These are phyloP conservation scores for Gobionotothen gibberifrons DNA, from an alignment of 2,797 vertebrate species.

Conservation along the genomic window DNA sequence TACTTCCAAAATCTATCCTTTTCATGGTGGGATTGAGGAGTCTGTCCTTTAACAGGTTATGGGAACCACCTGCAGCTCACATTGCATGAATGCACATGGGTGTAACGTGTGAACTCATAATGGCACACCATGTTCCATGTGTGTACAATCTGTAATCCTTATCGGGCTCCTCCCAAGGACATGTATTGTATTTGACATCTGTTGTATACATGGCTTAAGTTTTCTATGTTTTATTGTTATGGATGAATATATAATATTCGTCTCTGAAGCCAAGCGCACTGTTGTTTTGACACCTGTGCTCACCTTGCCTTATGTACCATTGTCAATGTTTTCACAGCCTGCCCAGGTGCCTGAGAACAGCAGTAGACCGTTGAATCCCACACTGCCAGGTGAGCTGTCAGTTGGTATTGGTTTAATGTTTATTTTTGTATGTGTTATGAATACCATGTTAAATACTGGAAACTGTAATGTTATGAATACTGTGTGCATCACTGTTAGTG, in stretches of 20 bases:
- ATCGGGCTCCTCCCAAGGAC: slow-evolving; percentile 6
- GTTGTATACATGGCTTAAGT: not conserved
- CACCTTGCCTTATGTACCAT: not conserved
- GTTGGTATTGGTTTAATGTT: not conserved
- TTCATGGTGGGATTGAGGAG: not conserved
- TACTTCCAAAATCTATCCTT: slow-evolving; percentile 11
- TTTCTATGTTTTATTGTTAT: not conserved
- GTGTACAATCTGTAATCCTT: slow-evolving; percentile 2
- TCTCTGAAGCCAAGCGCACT: not conserved
- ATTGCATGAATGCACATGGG: slow-evolving; percentile 1
- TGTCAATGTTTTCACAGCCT: slow-evolving; percentile 48
- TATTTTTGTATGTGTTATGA: not conserved
- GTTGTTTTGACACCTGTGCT: slow-evolving; percentile 23
- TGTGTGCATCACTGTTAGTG: not conserved
- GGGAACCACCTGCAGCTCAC: slow-evolving; percentile 34
- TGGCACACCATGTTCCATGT: slow-evolving; percentile 19
- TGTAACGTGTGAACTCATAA: slow-evolving; percentile 14
- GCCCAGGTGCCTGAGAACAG: slow-evolving; percentile 49
- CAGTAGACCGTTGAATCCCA: slow-evolving; percentile 68
- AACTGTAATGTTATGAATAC: not conserved
- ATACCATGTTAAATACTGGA: not conserved
- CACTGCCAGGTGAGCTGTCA: slow-evolving; percentile 53
- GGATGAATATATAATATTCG: too few relatives aligned
- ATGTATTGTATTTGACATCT: not conserved
- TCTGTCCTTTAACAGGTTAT: slow-evolving; percentile 1